Percentiles rank a stretch among this genome's conserved stretches.
Conservation (phyloP, 2,888 invertebrate species). For the Rosalia funebris region DNA sequence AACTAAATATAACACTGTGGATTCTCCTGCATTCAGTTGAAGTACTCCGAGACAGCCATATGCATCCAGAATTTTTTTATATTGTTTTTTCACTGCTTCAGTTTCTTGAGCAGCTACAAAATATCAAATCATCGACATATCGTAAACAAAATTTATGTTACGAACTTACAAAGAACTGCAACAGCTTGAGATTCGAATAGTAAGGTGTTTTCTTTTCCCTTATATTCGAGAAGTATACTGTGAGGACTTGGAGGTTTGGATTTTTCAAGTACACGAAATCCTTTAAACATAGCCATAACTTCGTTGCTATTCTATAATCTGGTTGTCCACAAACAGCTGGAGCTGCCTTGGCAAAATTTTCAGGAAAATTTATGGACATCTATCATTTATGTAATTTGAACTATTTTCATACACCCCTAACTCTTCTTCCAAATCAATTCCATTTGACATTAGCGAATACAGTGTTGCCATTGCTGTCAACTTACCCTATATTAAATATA, state of each 20-base stretch:
- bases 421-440: conserved; percentile 63
- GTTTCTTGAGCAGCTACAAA: conserved; percentile 82
- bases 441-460: conserved; percentile 4
- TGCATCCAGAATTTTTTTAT: conserved; percentile 91
- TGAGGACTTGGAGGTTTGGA: conserved; percentile 86
- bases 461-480: no score
- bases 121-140: no score
- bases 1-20: conserved; percentile 86
- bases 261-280: conserved; percentile 90
- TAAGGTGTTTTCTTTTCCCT: conserved; percentile 85
- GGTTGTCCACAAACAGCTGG: conserved; percentile 1
- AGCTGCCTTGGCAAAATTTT: conserved; percentile 10
- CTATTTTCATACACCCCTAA: conserved; percentile 33
- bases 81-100: conserved; percentile 88
- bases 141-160: conserved; percentile 27
- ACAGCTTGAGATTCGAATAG: conserved; percentile 94
- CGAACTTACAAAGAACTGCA: conserved; percentile 78
- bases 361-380: conserved; percentile 28
- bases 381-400: conserved; percentile 20
- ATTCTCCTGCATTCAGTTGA: conserved; percentile 86
- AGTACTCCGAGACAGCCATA: conserved; percentile 96
- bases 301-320: no score
- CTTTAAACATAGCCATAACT: conserved; percentile 97
- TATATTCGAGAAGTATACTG: conserved; percentile 89
- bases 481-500: no score